These are phyloP conservation scores for Cheilosia grossa DNA, from an alignment of 2,888 invertebrate species.

Conservation along the genomic window DNA sequence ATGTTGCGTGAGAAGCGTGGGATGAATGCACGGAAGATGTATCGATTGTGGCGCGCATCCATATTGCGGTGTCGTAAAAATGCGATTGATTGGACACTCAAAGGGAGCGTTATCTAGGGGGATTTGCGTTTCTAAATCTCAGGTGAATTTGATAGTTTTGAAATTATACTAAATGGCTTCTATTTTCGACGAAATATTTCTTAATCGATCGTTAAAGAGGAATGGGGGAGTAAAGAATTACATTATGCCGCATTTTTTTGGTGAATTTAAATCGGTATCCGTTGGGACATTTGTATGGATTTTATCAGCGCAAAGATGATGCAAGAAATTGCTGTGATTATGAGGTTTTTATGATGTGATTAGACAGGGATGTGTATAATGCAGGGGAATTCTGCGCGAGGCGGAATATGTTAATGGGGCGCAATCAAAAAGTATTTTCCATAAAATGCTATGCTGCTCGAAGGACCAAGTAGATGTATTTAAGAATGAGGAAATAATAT, in stretches of 20 bases:
- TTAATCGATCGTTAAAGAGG: slow-evolving; percentile 40
- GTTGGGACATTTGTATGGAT: neutral
- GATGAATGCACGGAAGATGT: slow-evolving; percentile 42
- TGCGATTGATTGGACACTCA: slow-evolving; percentile 61
- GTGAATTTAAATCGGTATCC: neutral
- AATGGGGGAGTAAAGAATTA: neutral
- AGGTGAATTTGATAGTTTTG: slow-evolving; percentile 66
- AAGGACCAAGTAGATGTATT: too few relatives aligned
- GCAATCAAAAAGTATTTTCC: too few relatives aligned
- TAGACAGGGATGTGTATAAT: neutral
- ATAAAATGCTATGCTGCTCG: too few relatives aligned
- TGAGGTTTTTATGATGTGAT: neutral
- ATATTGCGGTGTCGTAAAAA: slow-evolving; percentile 55
- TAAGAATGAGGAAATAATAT: too few relatives aligned
- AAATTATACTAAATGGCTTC: slow-evolving; percentile 1
- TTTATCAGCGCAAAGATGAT: neutral
- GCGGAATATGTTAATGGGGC: too few relatives aligned
- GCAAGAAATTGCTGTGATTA: neutral
- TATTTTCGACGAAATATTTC: slow-evolving; percentile 51
- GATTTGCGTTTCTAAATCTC: slow-evolving; percentile 59
- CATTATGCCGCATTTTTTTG: neutral
- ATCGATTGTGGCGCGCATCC: slow-evolving; percentile 25
- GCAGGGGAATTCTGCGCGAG: neutral
- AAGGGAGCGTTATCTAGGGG: slow-evolving; percentile 11
- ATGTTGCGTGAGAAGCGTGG: slow-evolving; percentile 55